These are phyloP conservation scores for Microtus ochrogaster DNA, from an alignment of 2,113 vertebrate species.

Conservation along the genomic window DNA sequence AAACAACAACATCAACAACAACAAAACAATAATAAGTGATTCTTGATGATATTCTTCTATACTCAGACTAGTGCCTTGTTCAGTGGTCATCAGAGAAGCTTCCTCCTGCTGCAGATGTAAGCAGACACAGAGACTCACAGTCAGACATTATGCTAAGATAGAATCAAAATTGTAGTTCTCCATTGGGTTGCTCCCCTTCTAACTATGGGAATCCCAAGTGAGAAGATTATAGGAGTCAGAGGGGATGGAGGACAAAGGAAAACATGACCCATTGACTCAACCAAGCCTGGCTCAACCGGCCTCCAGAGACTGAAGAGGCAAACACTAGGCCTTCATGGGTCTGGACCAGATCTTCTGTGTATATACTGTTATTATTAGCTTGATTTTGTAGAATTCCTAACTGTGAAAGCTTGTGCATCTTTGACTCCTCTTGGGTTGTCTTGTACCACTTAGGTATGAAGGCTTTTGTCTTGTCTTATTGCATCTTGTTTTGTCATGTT, in stretches of 20 bases:
- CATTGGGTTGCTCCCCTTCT: not conserved
- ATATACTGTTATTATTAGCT: not conserved
- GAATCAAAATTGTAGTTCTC: not conserved
- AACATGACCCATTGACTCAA: not conserved
- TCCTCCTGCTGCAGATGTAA: too few relatives aligned
- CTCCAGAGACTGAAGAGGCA: not conserved
- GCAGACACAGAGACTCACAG: not conserved
- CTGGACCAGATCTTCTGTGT: not conserved
- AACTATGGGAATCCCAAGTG: not conserved
- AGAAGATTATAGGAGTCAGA: not conserved
- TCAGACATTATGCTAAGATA: not conserved
- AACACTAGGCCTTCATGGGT: too few relatives aligned
- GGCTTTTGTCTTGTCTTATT: not conserved
- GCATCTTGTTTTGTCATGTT: not conserved
- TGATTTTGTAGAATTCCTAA: not conserved
- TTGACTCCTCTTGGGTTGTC: not conserved
- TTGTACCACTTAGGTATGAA: not conserved
- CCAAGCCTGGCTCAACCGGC: not conserved
- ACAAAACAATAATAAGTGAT: not conserved
- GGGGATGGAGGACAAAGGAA: not conserved
- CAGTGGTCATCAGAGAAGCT: not conserved
- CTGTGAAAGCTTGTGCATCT: not conserved
- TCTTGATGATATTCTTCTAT: not conserved
- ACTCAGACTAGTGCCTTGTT: not conserved
- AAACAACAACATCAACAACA: not conserved